Evolutionary conservation across 2,797 vertebrate species (phyloP), one percentile per base, ranked within the genome.

Genomic region (Anableps anableps): DNA sequence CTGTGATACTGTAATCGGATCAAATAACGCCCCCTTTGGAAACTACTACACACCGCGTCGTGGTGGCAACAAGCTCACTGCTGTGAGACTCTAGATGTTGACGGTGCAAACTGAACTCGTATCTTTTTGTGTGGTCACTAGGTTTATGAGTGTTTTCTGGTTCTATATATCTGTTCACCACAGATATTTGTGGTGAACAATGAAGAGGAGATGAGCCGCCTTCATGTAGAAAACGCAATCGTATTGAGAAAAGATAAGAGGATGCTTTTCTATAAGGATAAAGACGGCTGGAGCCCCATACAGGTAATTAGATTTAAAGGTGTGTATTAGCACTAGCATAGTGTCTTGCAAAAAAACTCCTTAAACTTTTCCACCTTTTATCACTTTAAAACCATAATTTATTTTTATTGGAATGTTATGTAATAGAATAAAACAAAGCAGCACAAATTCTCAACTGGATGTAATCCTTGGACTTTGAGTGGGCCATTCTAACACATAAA

Each of bases 171-270:
- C n/a, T n/a, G n/a, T n/a, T n/a, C n/a, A n/a, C n/a, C n/a, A 13
- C 89, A 99, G 98, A 99, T 99, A 93, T 99, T 97, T 95, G 97
- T 99, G 89, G 97, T 99, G 77, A 97, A 96, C 91, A 97, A 95
- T 84, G 96, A 97, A 88, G 97, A 98, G 83, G 98, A 99, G 85
- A 89, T 99, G 91, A 91, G 95, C 26, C 94, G 81, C 34, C 92
- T 99, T 68, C 96, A 95, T 85, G 95, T 95, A 0, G 96, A 97
- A 84, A 97, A 99, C 0, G 96, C 98, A 0, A 94, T 99, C 72
- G 98, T 96, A 26, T 97, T 99, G 90, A 96, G 98, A 91, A 98
- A 97, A 95, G 98, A 99, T 88, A 96, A 98, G 92, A 95, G 96
- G 88, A 94, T 96, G n/a, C 96, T 99, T 80, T 99, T 98, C 94